Evolutionary conservation across 2,797 vertebrate species (phyloP).

Genomic region (Tenualosa ilisha): DNA sequence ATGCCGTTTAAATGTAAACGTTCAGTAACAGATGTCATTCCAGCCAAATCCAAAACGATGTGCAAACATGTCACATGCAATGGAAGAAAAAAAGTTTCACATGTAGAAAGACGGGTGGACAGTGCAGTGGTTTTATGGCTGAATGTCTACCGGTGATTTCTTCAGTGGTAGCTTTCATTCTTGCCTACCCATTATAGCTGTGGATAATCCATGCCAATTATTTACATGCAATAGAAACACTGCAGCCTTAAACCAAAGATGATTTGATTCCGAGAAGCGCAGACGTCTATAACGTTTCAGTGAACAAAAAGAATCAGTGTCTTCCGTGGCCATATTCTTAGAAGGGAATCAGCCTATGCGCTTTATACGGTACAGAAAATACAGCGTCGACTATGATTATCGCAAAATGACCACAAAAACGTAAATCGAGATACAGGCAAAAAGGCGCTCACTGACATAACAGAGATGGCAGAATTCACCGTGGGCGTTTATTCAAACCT

Average conservation of each 20-base stretch:
- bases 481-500: slow-evolving; percentile 6
- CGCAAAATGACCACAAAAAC: neutral
- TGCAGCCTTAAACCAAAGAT: neutral
- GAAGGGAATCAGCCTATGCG: neutral
- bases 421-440: neutral
- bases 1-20: neutral
- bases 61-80: slow-evolving; percentile 1
- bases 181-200: neutral
- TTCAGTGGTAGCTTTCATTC: neutral
- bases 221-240: neutral
- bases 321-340: slow-evolving; percentile 5
- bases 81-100: neutral
- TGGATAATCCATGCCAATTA: neutral
- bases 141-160: neutral
- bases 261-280: neutral
- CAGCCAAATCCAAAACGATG: neutral
- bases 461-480: neutral
- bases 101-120: neutral
- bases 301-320: neutral
- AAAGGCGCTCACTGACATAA: neutral
- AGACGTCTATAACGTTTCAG: neutral
- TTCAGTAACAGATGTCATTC: neutral
- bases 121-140: neutral
- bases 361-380: neutral
- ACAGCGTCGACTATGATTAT: neutral